phyloP scores from a whole-genome alignment of 2,113 vertebrate species.

The Phrynocephalus versicolor region DNA sequence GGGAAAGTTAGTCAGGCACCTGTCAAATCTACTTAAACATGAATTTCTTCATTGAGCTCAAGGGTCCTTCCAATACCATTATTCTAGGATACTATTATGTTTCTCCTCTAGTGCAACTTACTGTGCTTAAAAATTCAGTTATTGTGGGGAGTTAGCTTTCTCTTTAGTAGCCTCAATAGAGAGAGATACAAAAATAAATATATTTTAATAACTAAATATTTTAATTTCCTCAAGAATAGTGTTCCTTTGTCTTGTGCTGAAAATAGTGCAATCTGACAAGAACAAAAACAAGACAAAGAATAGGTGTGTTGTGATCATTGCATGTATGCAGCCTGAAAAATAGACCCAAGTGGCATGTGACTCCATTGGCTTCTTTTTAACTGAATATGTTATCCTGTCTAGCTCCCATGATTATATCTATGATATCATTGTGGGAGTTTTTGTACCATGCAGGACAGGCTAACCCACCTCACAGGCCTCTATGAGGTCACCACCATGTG shows the following conservation, averaged over 20 bases:
- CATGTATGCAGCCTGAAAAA: neutral
- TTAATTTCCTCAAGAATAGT: neutral
- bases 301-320: neutral
- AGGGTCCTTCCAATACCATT: too few species aligned
- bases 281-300: neutral
- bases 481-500: constrained; percentile 24
- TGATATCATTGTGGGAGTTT: neutral
- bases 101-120: too few species aligned
- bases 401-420: neutral
- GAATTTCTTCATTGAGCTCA: too few species aligned
- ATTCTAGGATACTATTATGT: too few species aligned
- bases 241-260: neutral
- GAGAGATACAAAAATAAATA: neutral
- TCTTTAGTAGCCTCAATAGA: neutral
- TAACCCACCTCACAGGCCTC: neutral
- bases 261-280: neutral
- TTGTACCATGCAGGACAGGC: neutral
- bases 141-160: neutral
- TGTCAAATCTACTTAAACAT: too few species aligned
- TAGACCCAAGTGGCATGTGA: neutral
- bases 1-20: too few species aligned
- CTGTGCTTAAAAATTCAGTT: too few species aligned
- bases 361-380: neutral
- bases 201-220: neutral
- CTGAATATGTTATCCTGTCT: neutral